Conservation (phyloP, 2,888 invertebrate genomes). For the Drosophila lacicola region DNA sequence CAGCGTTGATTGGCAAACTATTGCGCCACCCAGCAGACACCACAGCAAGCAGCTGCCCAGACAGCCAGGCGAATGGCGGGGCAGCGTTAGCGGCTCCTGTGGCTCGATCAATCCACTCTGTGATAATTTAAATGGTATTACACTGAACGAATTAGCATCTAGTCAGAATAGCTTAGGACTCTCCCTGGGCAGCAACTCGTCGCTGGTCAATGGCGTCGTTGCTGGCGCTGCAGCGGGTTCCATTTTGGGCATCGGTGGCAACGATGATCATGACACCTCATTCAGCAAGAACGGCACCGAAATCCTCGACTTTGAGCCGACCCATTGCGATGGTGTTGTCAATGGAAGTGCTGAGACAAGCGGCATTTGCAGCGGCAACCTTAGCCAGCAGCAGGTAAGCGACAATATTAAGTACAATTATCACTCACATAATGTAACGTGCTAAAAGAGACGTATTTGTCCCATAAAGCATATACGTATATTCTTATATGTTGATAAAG, state of each 20-base stretch:
- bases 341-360: slow-evolving; percentile 40
- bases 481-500: too few relatives aligned
- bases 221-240: slow-evolving; percentile 76
- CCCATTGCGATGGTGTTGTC: slow-evolving; percentile 31
- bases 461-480: too few relatives aligned
- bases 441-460: not conserved
- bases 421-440: not conserved
- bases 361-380: slow-evolving; percentile 45
- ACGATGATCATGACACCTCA: slow-evolving; percentile 86
- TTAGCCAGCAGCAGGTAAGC: slow-evolving; percentile 56
- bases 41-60: slow-evolving; percentile 59
- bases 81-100: slow-evolving; percentile 71
- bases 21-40: slow-evolving; percentile 83
- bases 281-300: slow-evolving; percentile 89
- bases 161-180: slow-evolving; percentile 85
- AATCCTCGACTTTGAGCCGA: slow-evolving; percentile 85
- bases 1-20: slow-evolving; percentile 84
- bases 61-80: slow-evolving; percentile 72
- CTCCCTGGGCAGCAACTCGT: slow-evolving; percentile 71
- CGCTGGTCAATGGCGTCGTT: slow-evolving; percentile 81
- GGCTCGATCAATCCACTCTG: slow-evolving; percentile 83
- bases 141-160: slow-evolving; percentile 84
- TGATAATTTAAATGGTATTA: slow-evolving; percentile 85
- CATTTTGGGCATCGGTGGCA: slow-evolving; percentile 64
- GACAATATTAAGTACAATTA: too few relatives aligned